These are phyloP conservation scores for Ptychobarbus kaznakovi DNA, from an alignment of 2,797 vertebrate genomes.

Conservation along the genomic window DNA sequence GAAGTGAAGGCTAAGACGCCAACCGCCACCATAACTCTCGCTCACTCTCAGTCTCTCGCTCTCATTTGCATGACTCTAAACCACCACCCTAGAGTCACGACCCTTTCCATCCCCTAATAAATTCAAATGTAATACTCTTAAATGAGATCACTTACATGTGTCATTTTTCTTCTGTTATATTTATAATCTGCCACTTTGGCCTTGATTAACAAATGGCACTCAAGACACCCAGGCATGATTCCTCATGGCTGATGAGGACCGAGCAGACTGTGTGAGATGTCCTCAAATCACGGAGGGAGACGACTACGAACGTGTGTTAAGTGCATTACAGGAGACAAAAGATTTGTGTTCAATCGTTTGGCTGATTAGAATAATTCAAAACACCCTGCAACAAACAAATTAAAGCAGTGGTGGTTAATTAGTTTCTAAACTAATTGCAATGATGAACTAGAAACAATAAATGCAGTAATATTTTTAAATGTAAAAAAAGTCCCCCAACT, in stretches of 20 bases:
- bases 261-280: slow-evolving; percentile 40
- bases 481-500: neutral
- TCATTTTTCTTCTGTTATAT: slow-evolving; percentile 81
- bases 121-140: slow-evolving; percentile 82
- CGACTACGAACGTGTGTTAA: slow-evolving; percentile 28
- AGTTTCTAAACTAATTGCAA: neutral
- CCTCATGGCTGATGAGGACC: slow-evolving; percentile 66
- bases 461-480: neutral
- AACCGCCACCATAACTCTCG: slow-evolving; percentile 49
- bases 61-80: slow-evolving; percentile 67
- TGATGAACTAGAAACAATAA: slow-evolving; percentile 1
- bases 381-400: slow-evolving; percentile 22
- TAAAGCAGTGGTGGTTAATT: slow-evolving; percentile 8
- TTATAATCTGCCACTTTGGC: slow-evolving; percentile 85
- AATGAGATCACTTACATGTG: slow-evolving; percentile 86
- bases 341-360: slow-evolving; percentile 6
- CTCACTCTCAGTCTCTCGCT: slow-evolving; percentile 52
- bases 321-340: neutral
- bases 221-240: slow-evolving; percentile 71
- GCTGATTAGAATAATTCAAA: slow-evolving; percentile 30
- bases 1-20: slow-evolving; percentile 53
- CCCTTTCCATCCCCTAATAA: slow-evolving; percentile 81
- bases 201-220: slow-evolving; percentile 86
- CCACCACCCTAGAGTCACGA: slow-evolving; percentile 72
- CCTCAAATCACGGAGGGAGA: slow-evolving; percentile 33